phyloP scores from a whole-genome alignment of 2,888 invertebrate species.

The Copidosoma aretas region DNA sequence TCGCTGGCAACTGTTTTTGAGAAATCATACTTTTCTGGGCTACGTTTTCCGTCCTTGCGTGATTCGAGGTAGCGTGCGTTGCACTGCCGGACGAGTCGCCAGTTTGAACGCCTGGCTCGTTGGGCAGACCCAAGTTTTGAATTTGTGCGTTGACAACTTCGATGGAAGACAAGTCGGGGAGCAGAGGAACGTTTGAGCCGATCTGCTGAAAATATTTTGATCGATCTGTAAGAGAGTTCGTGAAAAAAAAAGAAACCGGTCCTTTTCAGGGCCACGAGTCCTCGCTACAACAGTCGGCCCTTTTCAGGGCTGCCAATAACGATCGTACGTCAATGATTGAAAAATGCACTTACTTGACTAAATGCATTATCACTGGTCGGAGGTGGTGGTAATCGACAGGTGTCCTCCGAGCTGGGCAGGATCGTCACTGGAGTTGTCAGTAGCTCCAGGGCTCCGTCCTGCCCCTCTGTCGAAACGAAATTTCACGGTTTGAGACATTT shows the following conservation, averaged over 20 bases:
- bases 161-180: too few relatives aligned
- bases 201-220: neutral
- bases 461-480: constrained; percentile 45
- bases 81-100: neutral
- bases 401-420: constrained; percentile 35
- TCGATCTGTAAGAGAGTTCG: neutral
- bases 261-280: too few relatives aligned
- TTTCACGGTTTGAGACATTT: neutral
- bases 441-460: constrained; percentile 52
- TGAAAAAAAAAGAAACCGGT: too few relatives aligned
- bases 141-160: neutral
- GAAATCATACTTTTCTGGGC: too few relatives aligned
- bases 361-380: neutral
- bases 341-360: neutral
- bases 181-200: too few relatives aligned
- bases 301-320: too few relatives aligned
- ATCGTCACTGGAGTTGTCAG: constrained; percentile 51
- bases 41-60: neutral
- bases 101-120: too few relatives aligned
- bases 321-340: neutral
- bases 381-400: neutral
- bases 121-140: neutral
- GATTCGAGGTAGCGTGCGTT: neutral
- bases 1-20: neutral
- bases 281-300: too few relatives aligned